Conservation (phyloP, 2,888 invertebrate species). For the Elysia crispata region DNA sequence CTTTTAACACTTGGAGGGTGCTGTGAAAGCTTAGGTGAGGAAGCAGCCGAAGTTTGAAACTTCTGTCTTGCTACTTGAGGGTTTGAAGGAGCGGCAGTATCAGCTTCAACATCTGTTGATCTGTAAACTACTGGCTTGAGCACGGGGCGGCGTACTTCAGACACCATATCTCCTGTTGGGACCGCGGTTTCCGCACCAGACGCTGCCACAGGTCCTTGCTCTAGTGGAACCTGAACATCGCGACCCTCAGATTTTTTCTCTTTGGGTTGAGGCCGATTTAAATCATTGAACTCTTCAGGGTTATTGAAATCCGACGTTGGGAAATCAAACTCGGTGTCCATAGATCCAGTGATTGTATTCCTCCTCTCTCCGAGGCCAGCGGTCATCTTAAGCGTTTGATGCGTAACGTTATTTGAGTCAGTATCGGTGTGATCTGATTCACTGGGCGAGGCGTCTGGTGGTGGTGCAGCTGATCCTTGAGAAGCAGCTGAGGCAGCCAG, state of each 20-base stretch:
- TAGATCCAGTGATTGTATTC: conserved; percentile 62
- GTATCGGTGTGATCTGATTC: conserved; percentile 68
- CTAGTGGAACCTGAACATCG: not conserved
- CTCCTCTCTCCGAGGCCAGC: conserved; percentile 49
- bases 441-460: conserved; percentile 55
- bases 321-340: conserved; percentile 70
- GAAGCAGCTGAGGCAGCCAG: conserved; percentile 48
- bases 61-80: not conserved
- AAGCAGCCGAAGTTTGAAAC: not conserved
- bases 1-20: conserved; percentile 35
- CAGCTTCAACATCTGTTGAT: conserved; percentile 26
- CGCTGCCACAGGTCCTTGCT: conserved; percentile 23
- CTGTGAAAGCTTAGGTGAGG: conserved; percentile 25
- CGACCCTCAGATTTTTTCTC: no score
- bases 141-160: not conserved
- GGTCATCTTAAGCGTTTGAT: conserved; percentile 49
- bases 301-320: conserved; percentile 71
- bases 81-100: not conserved
- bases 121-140: conserved; percentile 43
- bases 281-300: conserved; percentile 68
- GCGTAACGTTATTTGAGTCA: conserved; percentile 66
- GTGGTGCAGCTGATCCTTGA: conserved; percentile 48
- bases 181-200: conserved; percentile 12
- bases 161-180: not conserved
- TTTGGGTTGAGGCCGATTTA: conserved; percentile 54